phyloP scores from a whole-genome alignment of 35 echinoderm and acorn worm genomes.

The Strongylocentrotus purpuratus region DNA sequence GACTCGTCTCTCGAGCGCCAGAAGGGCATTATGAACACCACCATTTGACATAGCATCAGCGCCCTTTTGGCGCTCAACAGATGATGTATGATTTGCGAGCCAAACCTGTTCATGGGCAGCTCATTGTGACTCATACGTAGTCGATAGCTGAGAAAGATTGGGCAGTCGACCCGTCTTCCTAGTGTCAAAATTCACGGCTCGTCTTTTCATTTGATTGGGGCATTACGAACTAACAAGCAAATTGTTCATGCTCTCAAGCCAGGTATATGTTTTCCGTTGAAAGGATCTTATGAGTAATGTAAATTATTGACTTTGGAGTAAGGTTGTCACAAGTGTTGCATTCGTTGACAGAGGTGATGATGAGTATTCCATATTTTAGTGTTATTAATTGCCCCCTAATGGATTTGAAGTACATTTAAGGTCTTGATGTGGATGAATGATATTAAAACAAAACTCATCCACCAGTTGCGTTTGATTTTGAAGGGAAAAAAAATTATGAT shows the following conservation, averaged over 20 bases:
- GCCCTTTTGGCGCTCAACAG: too few species aligned
- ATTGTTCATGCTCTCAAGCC: background rate
- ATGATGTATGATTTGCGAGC: background rate
- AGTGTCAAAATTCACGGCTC: slow-evolving; percentile 8
- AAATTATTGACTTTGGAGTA: background rate
- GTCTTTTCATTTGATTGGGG: slow-evolving; percentile 9
- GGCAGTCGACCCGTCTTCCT: background rate
- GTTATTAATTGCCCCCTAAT: background rate
- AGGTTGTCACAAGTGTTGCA: background rate
- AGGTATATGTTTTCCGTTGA: background rate
- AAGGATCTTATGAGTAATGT: background rate
- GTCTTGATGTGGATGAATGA: too few species aligned
- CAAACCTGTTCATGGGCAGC: background rate
- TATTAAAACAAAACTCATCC: too few species aligned
- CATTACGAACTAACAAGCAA: background rate
- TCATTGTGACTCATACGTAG: background rate
- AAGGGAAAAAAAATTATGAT: too few species aligned
- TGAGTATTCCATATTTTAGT: background rate
- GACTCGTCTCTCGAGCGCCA: too few species aligned
- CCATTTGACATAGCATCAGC: too few species aligned
- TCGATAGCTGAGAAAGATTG: slow-evolving; percentile 1
- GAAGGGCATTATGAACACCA: too few species aligned
- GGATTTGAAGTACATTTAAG: background rate
- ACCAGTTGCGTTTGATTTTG: too few species aligned
- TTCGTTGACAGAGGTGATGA: background rate